Evolutionary conservation across 2,888 invertebrate species (phyloP).

Genomic region (Hypomecis punctinalis): DNA sequence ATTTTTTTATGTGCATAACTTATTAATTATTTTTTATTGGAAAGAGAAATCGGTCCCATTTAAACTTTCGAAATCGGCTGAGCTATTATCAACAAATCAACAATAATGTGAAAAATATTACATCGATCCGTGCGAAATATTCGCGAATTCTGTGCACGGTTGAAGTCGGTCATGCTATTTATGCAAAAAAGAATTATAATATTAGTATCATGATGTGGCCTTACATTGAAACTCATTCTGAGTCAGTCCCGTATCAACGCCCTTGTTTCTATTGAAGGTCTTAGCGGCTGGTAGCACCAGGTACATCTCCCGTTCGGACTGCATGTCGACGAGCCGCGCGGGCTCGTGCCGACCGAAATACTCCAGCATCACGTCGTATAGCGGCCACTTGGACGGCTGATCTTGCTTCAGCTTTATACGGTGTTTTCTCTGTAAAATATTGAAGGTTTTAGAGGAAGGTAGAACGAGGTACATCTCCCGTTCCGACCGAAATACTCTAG

Average conservation of each 20-base stretch:
- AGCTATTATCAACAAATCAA: too few species aligned
- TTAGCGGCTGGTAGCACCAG: constrained; percentile 45
- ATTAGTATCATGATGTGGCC: too few species aligned
- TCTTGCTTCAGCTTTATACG: constrained; percentile 64
- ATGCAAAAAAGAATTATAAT: too few species aligned
- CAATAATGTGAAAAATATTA: too few species aligned
- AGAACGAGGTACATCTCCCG: constrained; percentile 46
- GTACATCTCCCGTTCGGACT: constrained; percentile 52
- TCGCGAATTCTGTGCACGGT: too few species aligned
- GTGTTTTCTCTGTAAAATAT: constrained; percentile 67
- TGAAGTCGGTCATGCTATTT: too few species aligned
- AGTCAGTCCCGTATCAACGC: constrained; percentile 51
- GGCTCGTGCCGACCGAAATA: constrained; percentile 66
- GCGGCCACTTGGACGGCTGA: constrained; percentile 63
- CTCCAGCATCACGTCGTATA: constrained; percentile 65
- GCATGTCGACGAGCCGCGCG: constrained; percentile 58
- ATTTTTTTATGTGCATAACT: too few species aligned
- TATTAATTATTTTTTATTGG: too few species aligned
- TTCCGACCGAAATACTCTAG: constrained; percentile 62
- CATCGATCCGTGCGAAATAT: too few species aligned
- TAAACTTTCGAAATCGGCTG: too few species aligned
- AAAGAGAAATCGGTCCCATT: too few species aligned
- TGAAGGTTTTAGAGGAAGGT: constrained; percentile 46
- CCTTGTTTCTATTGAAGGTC: constrained; percentile 45
- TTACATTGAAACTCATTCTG: constrained; percentile 74